Evolutionary conservation across 2,888 invertebrate species (phyloP), one percentile per base, ranked within the genome.

Genomic region (Drosophila picticornis): DNA sequence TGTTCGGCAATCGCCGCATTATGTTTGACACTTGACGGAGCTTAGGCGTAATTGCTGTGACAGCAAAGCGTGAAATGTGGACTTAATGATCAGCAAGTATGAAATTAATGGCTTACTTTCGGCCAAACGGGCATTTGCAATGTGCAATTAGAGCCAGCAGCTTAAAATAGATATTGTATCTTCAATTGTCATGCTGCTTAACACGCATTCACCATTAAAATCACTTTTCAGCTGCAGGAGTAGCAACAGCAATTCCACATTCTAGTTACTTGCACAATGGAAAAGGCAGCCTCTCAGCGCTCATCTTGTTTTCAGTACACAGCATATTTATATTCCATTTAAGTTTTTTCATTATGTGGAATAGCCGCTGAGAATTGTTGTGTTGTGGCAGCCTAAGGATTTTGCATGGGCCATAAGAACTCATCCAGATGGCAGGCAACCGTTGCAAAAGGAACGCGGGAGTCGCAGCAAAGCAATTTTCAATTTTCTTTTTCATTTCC

Each of bases 21-120:
- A 89, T 75, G 80, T 63, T 70, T 87, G 89, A 87, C 89, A 88
- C 84, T 89, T 90, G 78, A 88, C 65, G 75, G 73, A 90, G 91
- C 84, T 88, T 88, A 90, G 80, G 78, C 80, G 66, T 87, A 84
- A 88, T 88, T 82, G 82, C 75, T 75, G 60, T 77, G 84, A 86
- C 90, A 89, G 79, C 72, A 71, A 57, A 64, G 64, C 79, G 61
- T 59, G 50, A 56, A 66, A 74, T 77, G 88, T 80, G 90, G 72
- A 76, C 66, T 77, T 85, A 77, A 85, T 85, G 90, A 88, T 72
- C 86, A 80, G 73, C 78, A 90, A 90, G 88, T 85, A 85, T 75
- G 75, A 88, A 76, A 73, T 88, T 86, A 86, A 88, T 83, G 90
- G 90, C 85, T 86, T 90, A 87, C 59, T 72, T 75, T 29, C 55